A percentile compares a stretch with the other conserved stretches of the same genome.
These are phyloP conservation scores for Gasteruption jaculator DNA, from an alignment of 2,888 invertebrate genomes.

Conservation along the genomic window DNA sequence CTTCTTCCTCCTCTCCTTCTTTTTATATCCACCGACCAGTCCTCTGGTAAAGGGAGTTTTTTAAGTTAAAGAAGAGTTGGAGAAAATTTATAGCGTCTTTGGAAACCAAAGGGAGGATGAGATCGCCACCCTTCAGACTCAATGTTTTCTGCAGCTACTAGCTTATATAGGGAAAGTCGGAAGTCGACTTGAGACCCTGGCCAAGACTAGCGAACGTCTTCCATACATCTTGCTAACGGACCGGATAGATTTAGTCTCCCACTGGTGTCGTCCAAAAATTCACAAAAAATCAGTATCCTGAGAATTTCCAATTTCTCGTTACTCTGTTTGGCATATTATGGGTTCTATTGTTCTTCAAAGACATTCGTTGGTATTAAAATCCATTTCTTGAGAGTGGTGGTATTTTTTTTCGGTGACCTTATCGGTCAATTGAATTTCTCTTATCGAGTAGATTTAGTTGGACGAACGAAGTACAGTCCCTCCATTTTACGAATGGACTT, in stretches of 20 bases:
- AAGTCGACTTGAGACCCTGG: constrained; percentile 50
- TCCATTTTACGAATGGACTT: constrained; percentile 53
- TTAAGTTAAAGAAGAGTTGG: constrained; percentile 30
- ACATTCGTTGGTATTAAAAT: too few relatives aligned
- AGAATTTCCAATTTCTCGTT: too few relatives aligned
- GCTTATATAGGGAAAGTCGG: constrained; percentile 51
- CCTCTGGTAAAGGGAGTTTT: too few relatives aligned
- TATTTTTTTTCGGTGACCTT: constrained; percentile 1
- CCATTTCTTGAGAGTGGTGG: too few relatives aligned
- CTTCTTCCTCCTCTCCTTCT: too few relatives aligned
- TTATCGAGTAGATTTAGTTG: constrained; percentile 50
- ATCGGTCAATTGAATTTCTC: constrained; percentile 43
- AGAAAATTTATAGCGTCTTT: constrained; percentile 51
- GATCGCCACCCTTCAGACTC: constrained; percentile 46
- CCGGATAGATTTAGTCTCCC: constrained; percentile 44
- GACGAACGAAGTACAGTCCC: constrained; percentile 43
- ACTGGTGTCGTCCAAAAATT: constrained; percentile 18
- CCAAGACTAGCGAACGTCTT: constrained; percentile 46
- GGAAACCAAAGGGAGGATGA: constrained; percentile 30
- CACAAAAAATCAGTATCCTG: neutral
- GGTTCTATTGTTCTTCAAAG: too few relatives aligned
- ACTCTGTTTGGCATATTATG: too few relatives aligned
- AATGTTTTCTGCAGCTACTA: constrained; percentile 52
- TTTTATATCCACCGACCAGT: constrained; percentile 43
- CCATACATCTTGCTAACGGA: constrained; percentile 50